Conservation (phyloP, 2,888 invertebrate species). For the Tenthredo distinguenda region DNA sequence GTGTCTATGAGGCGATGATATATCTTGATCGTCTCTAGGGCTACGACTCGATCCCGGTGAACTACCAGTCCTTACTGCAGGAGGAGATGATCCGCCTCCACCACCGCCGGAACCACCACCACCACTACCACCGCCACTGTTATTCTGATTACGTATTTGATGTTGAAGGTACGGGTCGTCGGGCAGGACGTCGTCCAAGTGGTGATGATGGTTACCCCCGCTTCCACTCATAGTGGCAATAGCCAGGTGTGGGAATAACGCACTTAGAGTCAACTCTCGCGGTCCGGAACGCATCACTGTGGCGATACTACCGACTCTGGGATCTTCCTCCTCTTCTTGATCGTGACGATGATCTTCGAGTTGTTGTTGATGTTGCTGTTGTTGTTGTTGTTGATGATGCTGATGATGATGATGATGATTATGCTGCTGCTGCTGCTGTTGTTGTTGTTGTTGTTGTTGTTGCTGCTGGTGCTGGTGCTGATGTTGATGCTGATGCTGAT, state of each 20-base stretch:
- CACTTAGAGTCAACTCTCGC: slow-evolving; percentile 66
- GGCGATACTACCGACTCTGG: slow-evolving; percentile 61
- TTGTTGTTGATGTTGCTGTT: slow-evolving; percentile 10
- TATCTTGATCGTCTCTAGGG: slow-evolving; percentile 70
- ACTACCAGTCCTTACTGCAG: slow-evolving; percentile 68
- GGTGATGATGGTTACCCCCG: slow-evolving; percentile 59
- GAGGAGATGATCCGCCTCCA: slow-evolving; percentile 65
- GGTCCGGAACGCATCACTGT: slow-evolving; percentile 69
- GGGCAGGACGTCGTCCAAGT: slow-evolving; percentile 69
- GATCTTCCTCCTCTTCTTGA: slow-evolving; percentile 63
- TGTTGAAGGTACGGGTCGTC: slow-evolving; percentile 72
- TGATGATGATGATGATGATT: slow-evolving; percentile 25
- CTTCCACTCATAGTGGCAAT: slow-evolving; percentile 42
- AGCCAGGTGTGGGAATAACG: slow-evolving; percentile 64
- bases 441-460: slow-evolving; percentile 17
- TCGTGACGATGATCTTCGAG: slow-evolving; percentile 52
- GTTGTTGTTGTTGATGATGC: slow-evolving; percentile 35
- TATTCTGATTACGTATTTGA: slow-evolving; percentile 64
- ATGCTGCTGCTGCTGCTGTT: slow-evolving; percentile 46
- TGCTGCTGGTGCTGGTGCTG: slow-evolving; percentile 49
- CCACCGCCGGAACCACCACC: slow-evolving; percentile 57
- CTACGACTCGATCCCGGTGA: slow-evolving; percentile 74
- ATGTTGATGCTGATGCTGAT: slow-evolving; percentile 57
- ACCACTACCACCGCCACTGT: slow-evolving; percentile 52
- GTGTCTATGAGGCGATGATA: slow-evolving; percentile 66